These are phyloP conservation scores for Pluvianellus socialis DNA, from an alignment of 2,113 vertebrate genomes.

Conservation along the genomic window DNA sequence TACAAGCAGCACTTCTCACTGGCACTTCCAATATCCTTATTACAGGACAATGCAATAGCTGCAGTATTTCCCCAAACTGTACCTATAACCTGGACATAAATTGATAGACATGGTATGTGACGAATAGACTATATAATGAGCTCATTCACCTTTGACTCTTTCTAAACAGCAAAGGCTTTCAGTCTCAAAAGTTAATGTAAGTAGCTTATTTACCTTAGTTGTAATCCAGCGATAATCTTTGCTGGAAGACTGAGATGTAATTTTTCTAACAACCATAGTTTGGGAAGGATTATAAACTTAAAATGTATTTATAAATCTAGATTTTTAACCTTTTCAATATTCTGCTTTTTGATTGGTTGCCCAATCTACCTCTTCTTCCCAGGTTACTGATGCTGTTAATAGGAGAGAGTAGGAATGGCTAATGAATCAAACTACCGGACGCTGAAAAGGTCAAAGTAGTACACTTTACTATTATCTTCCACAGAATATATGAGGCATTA, in stretches of 20 bases:
- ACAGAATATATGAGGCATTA: slow-evolving; percentile 69
- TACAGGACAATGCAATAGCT: background rate
- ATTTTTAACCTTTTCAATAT: slow-evolving; percentile 70
- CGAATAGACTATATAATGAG: background rate
- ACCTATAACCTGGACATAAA: background rate
- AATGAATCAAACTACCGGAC: slow-evolving; percentile 70
- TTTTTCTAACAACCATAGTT: slow-evolving; percentile 37
- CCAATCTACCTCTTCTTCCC: slow-evolving; percentile 15
- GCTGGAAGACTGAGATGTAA: background rate
- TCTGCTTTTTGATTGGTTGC: slow-evolving; percentile 60
- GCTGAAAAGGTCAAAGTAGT: slow-evolving; percentile 69
- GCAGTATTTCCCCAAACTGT: background rate
- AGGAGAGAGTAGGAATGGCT: slow-evolving; percentile 50
- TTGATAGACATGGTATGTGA: background rate
- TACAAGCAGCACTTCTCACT: background rate
- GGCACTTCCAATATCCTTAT: background rate
- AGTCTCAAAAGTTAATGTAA: background rate
- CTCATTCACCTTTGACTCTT: background rate
- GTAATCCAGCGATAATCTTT: slow-evolving; percentile 10
- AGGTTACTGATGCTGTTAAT: slow-evolving; percentile 62
- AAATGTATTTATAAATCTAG: slow-evolving; percentile 50
- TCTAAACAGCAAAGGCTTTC: background rate
- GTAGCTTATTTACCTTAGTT: slow-evolving; percentile 27
- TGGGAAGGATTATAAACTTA: slow-evolving; percentile 59
- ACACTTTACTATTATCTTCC: slow-evolving; percentile 68